Percentiles rank a stretch among this genome's conserved stretches.
phyloP scores from a whole-genome alignment of 2,113 vertebrate genomes.

The Microcebus lehilahytsara region DNA sequence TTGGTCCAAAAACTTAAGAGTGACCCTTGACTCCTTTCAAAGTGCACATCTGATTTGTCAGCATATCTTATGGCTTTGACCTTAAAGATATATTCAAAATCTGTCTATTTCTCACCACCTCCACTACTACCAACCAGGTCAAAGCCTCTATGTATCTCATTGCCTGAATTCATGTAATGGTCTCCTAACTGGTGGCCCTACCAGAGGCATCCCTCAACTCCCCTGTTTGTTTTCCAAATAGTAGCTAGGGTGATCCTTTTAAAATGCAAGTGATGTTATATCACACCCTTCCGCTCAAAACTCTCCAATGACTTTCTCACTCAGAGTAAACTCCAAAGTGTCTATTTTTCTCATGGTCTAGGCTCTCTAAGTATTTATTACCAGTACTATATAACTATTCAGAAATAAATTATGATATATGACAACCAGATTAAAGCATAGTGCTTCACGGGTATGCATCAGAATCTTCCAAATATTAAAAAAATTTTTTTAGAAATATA shows the following conservation, averaged over 20 bases:
- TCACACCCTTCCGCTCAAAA: background rate
- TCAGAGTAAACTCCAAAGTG: background rate
- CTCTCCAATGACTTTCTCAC: background rate
- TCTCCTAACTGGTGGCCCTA: background rate
- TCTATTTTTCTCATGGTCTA: background rate
- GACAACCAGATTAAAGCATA: background rate
- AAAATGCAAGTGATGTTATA: slow-evolving; percentile 35
- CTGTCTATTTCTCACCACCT: background rate
- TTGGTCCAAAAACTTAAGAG: background rate
- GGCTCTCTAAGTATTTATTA: background rate
- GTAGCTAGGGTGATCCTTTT: background rate
- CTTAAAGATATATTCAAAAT: background rate
- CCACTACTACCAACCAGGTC: background rate
- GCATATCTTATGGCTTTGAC: background rate
- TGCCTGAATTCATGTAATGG: background rate
- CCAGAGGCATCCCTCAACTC: background rate
- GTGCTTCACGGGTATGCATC: background rate
- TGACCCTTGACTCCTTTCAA: background rate
- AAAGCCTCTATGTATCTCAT: background rate
- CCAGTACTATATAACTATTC: background rate
- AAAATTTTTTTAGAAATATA: background rate
- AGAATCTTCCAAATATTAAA: background rate
- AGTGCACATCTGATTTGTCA: background rate
- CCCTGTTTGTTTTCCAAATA: background rate
- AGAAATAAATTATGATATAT: background rate